A percentile compares a stretch with the other conserved stretches of the same genome.
These are phyloP conservation scores for Tuta absoluta DNA, from an alignment of 2,888 invertebrate species.

Conservation along the genomic window DNA sequence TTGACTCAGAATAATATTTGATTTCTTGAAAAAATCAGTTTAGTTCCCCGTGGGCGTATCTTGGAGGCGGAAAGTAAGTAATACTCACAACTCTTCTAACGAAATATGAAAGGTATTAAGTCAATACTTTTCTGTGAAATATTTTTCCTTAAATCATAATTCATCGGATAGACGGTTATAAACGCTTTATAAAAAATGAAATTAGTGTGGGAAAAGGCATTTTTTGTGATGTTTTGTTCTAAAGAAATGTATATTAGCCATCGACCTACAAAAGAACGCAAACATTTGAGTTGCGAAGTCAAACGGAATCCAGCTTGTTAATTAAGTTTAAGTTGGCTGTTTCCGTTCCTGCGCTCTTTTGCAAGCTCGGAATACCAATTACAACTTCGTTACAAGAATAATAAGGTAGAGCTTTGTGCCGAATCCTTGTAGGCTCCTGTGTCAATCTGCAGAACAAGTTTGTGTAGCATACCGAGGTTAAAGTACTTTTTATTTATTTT, in stretches of 20 bases:
- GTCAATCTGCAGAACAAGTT: slow-evolving; percentile 3
- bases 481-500: neutral
- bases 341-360: slow-evolving; percentile 44
- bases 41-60: no score
- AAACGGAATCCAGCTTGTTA: slow-evolving; percentile 57
- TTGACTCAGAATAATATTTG: no score
- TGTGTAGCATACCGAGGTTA: neutral
- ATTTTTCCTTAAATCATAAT: neutral
- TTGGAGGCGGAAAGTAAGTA: no score
- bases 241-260: slow-evolving; percentile 6
- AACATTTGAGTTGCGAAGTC: slow-evolving; percentile 50
- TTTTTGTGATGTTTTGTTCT: neutral
- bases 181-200: neutral
- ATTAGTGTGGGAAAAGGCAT: neutral
- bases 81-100: neutral
- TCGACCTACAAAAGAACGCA: slow-evolving; percentile 6
- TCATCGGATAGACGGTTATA: neutral
- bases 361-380: slow-evolving; percentile 38
- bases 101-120: no score
- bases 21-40: no score
- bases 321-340: slow-evolving; percentile 57
- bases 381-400: slow-evolving; percentile 24
- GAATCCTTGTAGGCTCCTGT: slow-evolving; percentile 6
- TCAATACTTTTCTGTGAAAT: neutral
- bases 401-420: slow-evolving; percentile 16